Evolutionary conservation across 2,888 invertebrate genomes (phyloP), one percentile per base, ranked within the genome.

Genomic region (Spicauda simplicius): DNA sequence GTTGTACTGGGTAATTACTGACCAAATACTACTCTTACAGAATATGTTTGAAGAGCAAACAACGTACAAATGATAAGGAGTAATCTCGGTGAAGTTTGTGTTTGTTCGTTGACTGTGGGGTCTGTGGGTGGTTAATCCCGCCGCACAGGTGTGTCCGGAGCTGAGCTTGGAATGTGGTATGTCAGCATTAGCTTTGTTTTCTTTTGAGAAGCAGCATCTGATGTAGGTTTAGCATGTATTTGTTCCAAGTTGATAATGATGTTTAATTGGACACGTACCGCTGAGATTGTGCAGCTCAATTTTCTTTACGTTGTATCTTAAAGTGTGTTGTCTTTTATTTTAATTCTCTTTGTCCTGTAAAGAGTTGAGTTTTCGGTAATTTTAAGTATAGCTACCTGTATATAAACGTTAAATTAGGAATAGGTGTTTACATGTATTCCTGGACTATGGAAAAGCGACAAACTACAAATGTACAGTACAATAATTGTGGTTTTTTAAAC

Each of bases 51-150:
- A 70, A 63, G 62, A 63, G 70, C 70, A 76, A 76, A 76, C 69
- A 74, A 70, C 62, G 61, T 65, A 68, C 64, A 59, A 68, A 71
- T 65, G 69, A 62, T 61, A 45, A 66, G 50, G 64, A 72, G 71
- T 56, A 69, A 72, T 69, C 71, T 25, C 25, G 25, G 56, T 62
- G 66, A 25, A 25, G 25, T 65, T 65, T 83, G 66, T 83, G 78
- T 80, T 77, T 78, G 76, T 72, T 74, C 76, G 68, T 70, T 68
- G 72, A 63, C 74, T 76, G 82, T 84, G 83, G 83, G 82, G 25
- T 25, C 25, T 25, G 25, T 25, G 25, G 25, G 25, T 79, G 81
- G 83, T 75, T 76, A 76, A 75, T 74, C 78, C 71, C 69, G 69
- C 69, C 68, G 66, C 73, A 75, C 77, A 82, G 80, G 82, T 83